Base-by-base conservation (phyloP, 2,797 vertebrate species). In the Sciurus vulgaris region DNA sequence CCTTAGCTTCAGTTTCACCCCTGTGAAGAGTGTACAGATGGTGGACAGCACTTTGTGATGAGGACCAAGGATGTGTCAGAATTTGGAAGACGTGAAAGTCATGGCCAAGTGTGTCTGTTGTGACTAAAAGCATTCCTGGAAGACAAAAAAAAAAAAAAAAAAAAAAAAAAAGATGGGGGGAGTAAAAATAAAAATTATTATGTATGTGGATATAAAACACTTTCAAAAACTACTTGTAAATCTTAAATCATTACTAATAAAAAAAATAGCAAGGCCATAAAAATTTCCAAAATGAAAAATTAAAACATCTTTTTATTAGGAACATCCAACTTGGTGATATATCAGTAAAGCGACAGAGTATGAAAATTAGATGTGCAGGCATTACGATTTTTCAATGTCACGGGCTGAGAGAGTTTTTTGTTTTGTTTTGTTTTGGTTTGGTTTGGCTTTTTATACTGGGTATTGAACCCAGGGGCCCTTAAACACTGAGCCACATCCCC, bases 1-100 rank as follows among this genome's bases (percentile, higher is more conserved):
- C 99, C 99, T 99, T 99, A 97, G 99, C 99, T 98, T 99, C 99
- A 0, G 99, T 99, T 98, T 99, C 99, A 85, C 99, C 99, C 26
- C 99, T 99, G 97, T 99, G 99, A 96, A 99, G 98, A 1, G 99
- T 99, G 96, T 99, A 99, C 51, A 99, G 99, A 97, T 99, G 99
- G 98, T 99, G 99, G 88, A 99, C 99, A 2, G 99, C 99, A 96
- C 99, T 99, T 98, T 99, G 99, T 35, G 99, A 99, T 2, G 99
- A 99, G 5, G 99, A 99, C 99, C 99, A 99, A 38, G 99, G 99
- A 97, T 99, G 99, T 94, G 99, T 99, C 97, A 99, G 98, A 96
- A 99, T 98, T 98, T 99, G 99, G 98, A 99, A 99, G 96, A 99
- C 99, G 82, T 99, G 99, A 95, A 99, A 99, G 98, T 99, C 99